These are phyloP conservation scores for Trididemnum miniatum DNA, from an alignment of 23 tunicate species.

Conservation along the genomic window DNA sequence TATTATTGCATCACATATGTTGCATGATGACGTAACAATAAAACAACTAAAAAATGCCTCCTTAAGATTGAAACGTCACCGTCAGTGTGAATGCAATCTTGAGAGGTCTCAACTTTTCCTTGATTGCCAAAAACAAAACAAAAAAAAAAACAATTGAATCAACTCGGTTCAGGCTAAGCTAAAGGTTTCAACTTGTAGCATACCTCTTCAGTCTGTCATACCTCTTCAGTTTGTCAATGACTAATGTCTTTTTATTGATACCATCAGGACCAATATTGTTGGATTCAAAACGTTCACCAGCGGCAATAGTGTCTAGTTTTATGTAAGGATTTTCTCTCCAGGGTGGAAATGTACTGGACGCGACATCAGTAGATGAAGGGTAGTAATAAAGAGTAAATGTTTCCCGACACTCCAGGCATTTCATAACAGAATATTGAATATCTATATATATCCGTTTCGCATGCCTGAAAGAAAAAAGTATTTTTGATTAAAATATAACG, in stretches of 20 bases:
- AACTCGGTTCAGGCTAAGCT: too few species aligned
- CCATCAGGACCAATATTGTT: constrained; percentile 37
- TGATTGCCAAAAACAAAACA: too few species aligned
- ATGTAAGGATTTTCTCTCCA: constrained; percentile 85
- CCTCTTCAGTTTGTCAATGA: constrained; percentile 37
- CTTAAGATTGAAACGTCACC: too few species aligned
- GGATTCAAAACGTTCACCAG: constrained; percentile 74
- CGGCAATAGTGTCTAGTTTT: constrained; percentile 92
- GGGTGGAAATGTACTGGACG: constrained; percentile 88
- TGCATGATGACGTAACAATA: too few species aligned
- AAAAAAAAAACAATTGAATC: too few species aligned
- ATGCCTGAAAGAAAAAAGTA: constrained; percentile 22
- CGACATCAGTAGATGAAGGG: constrained; percentile 53
- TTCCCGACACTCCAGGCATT: constrained; percentile 78
- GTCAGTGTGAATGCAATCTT: too few species aligned
- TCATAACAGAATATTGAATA: constrained; percentile 77
- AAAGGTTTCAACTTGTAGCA: too few species aligned
- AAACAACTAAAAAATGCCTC: too few species aligned
- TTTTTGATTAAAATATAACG: not conserved
- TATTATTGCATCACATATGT: too few species aligned
- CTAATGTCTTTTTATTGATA: constrained; percentile 79
- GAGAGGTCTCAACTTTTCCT: too few species aligned
- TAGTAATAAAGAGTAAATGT: constrained; percentile 88
- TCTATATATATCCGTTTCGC: constrained; percentile 79
- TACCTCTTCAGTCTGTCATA: too few species aligned